These are phyloP conservation scores for Acanthopleura granulata DNA, from an alignment of 2,888 invertebrate genomes.

Conservation along the genomic window DNA sequence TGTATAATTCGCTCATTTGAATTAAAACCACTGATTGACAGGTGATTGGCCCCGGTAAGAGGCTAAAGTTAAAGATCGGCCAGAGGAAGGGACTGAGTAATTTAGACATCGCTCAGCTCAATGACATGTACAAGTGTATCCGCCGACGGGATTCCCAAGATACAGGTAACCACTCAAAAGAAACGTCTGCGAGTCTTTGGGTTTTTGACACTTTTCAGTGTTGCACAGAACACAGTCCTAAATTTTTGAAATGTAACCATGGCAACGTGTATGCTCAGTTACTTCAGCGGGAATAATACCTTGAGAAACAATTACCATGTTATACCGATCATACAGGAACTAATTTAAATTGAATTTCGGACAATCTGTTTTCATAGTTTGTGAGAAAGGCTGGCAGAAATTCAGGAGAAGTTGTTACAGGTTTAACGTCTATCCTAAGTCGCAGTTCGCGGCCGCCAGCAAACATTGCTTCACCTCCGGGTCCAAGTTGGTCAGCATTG, in stretches of 20 bases:
- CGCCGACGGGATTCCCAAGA: slow-evolving; percentile 44
- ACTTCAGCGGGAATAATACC: no score
- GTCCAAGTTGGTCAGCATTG: slow-evolving; percentile 71
- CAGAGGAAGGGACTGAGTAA: slow-evolving; percentile 59
- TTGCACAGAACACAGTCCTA: no score
- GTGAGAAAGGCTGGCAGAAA: slow-evolving; percentile 72
- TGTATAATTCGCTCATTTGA: neutral
- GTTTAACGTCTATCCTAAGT: slow-evolving; percentile 62
- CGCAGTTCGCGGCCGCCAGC: slow-evolving; percentile 53
- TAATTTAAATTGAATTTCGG: no score
- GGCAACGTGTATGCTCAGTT: no score
- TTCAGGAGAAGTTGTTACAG: slow-evolving; percentile 73
- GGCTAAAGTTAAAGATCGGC: slow-evolving; percentile 51
- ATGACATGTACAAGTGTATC: slow-evolving; percentile 62
- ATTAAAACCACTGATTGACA: slow-evolving; percentile 29
- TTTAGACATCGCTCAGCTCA: slow-evolving; percentile 61
- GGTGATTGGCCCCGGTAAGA: slow-evolving; percentile 60
- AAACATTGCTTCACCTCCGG: slow-evolving; percentile 67
- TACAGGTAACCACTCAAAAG: slow-evolving; percentile 31
- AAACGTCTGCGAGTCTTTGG: no score
- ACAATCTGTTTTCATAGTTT: slow-evolving; percentile 51
- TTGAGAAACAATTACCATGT: no score
- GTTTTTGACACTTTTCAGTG: no score
- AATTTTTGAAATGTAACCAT: no score
- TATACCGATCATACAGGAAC: no score